Evolutionary conservation across 53 echinoderm and acorn worm genomes (phyloP).

Genomic region (Paracentrotus lividus): DNA sequence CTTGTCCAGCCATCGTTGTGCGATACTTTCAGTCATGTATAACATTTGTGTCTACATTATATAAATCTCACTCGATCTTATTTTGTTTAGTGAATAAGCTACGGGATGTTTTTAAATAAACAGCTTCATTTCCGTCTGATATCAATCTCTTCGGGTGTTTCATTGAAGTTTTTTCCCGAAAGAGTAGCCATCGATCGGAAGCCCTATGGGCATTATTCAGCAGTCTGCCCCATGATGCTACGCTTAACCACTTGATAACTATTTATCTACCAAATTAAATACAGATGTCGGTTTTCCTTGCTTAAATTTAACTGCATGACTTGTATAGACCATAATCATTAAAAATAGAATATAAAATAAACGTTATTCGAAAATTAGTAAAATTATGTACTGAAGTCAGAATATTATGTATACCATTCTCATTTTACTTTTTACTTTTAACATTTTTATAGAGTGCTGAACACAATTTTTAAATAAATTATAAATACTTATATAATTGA

Average conservation of each 20-base stretch:
- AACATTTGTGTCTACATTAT: not conserved
- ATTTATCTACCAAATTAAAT: too few relatives aligned
- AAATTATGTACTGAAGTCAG: too few relatives aligned
- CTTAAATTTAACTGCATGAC: not conserved
- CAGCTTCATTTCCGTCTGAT: not conserved
- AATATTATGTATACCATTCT: too few relatives aligned
- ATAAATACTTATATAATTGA: too few relatives aligned
- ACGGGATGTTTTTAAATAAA: slow-evolving; percentile 4
- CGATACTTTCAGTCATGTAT: not conserved
- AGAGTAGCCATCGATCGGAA: not conserved
- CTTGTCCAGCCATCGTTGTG: not conserved
- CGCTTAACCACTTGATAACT: too few relatives aligned
- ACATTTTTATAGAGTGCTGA: too few relatives aligned
- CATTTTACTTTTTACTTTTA: too few relatives aligned
- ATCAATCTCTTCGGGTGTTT: not conserved
- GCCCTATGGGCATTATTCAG: not conserved
- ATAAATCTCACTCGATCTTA: not conserved
- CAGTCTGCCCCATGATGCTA: not conserved
- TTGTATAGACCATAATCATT: not conserved
- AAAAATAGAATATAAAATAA: too few relatives aligned
- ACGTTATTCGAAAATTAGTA: too few relatives aligned
- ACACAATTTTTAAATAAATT: too few relatives aligned
- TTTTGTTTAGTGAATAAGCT: not conserved
- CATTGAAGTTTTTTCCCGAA: not conserved
- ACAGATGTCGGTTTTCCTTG: too few relatives aligned